Evolutionary conservation across 2,797 vertebrate genomes (phyloP).

Genomic region (Cossypha niveicapilla): DNA sequence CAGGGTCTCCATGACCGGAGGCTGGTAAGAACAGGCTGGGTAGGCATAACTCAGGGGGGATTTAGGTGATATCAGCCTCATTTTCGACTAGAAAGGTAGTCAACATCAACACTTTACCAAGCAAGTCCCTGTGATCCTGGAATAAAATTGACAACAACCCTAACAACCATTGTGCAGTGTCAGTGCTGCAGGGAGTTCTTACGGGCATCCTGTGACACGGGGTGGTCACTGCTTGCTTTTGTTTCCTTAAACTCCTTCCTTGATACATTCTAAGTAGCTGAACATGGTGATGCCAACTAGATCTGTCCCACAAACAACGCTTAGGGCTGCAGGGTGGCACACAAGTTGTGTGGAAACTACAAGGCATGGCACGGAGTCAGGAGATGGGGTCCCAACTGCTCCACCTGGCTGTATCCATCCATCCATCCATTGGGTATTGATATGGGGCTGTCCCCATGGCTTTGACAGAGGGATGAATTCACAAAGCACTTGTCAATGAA

Average conservation of each 20-base stretch:
- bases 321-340: rapidly evolving
- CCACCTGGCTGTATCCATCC: background rate
- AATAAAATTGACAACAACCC: background rate
- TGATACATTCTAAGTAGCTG: background rate
- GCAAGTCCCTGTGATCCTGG: background rate
- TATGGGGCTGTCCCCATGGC: background rate
- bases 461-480: background rate
- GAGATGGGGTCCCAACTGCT: background rate
- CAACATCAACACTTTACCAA: background rate
- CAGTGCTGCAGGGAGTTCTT: background rate
- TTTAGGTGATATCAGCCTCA: background rate
- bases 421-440: background rate
- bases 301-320: background rate
- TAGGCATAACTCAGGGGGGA: background rate
- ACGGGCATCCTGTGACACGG: rapidly evolving
- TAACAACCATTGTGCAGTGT: rapidly evolving
- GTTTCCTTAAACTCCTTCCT: background rate
- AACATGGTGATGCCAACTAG: rapidly evolving
- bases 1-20: background rate
- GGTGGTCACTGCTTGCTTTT: background rate
- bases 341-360: background rate
- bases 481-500: background rate
- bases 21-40: background rate
- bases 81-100: background rate
- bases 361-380: background rate